These are phyloP conservation scores for Sphaerolaimus hirsutus DNA, from an alignment of 2,888 invertebrate species.

Conservation along the genomic window DNA sequence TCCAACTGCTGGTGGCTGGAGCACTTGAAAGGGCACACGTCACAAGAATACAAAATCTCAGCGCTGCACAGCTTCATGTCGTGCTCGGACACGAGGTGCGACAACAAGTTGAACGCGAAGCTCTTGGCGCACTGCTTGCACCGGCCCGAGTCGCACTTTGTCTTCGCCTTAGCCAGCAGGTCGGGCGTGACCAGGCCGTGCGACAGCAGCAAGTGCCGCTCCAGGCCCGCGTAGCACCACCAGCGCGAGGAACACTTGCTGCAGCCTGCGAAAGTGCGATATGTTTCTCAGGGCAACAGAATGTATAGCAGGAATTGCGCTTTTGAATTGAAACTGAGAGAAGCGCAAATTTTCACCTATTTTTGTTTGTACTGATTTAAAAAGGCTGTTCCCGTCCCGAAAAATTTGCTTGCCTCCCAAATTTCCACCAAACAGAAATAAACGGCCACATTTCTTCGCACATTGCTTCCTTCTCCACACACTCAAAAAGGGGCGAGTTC, in stretches of 20 bases:
- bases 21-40: conserved; percentile 14
- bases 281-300: too few species aligned
- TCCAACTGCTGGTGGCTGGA: conserved; percentile 18
- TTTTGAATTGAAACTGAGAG: too few species aligned
- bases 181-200: conserved; percentile 82
- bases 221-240: conserved; percentile 85
- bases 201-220: conserved; percentile 71
- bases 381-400: too few species aligned
- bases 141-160: conserved; percentile 70
- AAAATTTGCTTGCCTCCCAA: too few species aligned
- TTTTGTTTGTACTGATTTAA: too few species aligned
- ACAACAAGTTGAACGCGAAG: conserved; percentile 25
- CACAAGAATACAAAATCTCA: conserved; percentile 20
- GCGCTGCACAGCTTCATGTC: conserved; percentile 19
- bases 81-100: conserved; percentile 21
- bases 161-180: conserved; percentile 82
- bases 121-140: conserved; percentile 85
- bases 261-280: too few species aligned
- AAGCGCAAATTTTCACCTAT: too few species aligned
- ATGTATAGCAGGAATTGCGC: too few species aligned
- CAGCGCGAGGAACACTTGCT: conserved; percentile 86
- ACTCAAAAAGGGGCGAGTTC: too few species aligned
- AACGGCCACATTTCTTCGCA: too few species aligned
- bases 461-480: too few species aligned
- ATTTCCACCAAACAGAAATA: too few species aligned